phyloP scores from a whole-genome alignment of 2,797 vertebrate genomes.

The Loriculus beryllinus region DNA sequence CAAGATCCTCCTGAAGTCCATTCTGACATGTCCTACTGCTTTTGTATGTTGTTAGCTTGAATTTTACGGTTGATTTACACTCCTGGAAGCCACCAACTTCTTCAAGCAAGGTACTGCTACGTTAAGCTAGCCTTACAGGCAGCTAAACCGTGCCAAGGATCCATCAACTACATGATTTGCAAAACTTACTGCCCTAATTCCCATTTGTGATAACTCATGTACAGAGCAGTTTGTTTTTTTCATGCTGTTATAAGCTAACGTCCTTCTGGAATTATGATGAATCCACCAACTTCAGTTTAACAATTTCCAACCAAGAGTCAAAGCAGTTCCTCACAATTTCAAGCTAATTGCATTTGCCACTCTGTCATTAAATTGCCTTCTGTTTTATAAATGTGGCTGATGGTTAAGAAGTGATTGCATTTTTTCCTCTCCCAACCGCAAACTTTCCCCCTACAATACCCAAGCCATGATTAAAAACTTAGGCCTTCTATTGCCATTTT shows the following conservation, averaged over 20 bases:
- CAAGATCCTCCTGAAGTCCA: neutral
- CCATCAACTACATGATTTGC: conserved; percentile 16
- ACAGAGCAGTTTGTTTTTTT: neutral
- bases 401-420: neutral
- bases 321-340: neutral
- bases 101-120: neutral
- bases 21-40: conserved; percentile 22
- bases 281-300: neutral
- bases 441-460: neutral
- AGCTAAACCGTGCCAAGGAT: conserved; percentile 20
- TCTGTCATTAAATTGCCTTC: neutral
- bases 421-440: neutral
- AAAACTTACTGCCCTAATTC: conserved; percentile 17
- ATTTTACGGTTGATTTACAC: conserved; percentile 3
- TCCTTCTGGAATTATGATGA: conserved; percentile 14
- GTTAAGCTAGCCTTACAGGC: neutral
- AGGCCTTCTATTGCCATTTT: neutral
- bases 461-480: neutral
- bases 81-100: conserved; percentile 35
- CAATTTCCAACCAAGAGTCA: neutral
- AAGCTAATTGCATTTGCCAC: neutral
- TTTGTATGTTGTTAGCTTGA: neutral
- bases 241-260: neutral
- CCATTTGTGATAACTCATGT: conserved; percentile 3
- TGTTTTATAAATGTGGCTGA: neutral